Base-by-base conservation (phyloP, 2,888 invertebrate genomes). In the Drosophila ustulata region DNA sequence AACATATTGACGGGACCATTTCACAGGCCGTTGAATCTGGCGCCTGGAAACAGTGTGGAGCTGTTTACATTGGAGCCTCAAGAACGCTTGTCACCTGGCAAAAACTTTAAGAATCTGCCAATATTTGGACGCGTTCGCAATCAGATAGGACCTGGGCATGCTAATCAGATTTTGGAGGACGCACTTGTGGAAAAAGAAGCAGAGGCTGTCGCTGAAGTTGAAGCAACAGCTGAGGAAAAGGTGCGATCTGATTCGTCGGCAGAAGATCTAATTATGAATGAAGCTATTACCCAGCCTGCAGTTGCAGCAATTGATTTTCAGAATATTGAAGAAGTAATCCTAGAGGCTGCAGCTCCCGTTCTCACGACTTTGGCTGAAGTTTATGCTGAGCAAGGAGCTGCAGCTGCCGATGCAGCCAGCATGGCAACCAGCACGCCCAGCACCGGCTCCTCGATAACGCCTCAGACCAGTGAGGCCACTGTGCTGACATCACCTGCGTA, bases 1-100 rank as follows among this genome's bases (percentile, higher is more conserved):
- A 74, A 76, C n/a, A 64, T 66, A 26, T 50, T 81, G 2, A 63
- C 56, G 4, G 71, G 47, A 25, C 63, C 81, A 7, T 50, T 50
- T 39, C 57, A 51, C 4, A 41, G 23, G 0, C 1, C 30, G 5
- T 49, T 79, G 0, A 58, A 39, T n/a, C 11, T 45, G 8, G 39
- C 56, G 3, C 39, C 52, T 3, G 26, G 32, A 3, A 11, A 43
- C 8, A 37, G 37, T 28, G 23, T n/a, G 28, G 56, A 73, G 6
- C 11, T 55, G 41, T 26, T 34, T 1, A 11, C 25, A 1, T 11
- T 34, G 13, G 50, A 11, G 30, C 32, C 23, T 4, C 4, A n/a
- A n/a, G 43, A 50, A 25, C 23, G 28, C 9, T 1, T 3, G 4
- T 1, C 53, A 4, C 5, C 39, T 3, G 13, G 6, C 1, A 25